Base-by-base conservation (phyloP, 2,797 vertebrate species). In the Knipowitschia caucasica region DNA sequence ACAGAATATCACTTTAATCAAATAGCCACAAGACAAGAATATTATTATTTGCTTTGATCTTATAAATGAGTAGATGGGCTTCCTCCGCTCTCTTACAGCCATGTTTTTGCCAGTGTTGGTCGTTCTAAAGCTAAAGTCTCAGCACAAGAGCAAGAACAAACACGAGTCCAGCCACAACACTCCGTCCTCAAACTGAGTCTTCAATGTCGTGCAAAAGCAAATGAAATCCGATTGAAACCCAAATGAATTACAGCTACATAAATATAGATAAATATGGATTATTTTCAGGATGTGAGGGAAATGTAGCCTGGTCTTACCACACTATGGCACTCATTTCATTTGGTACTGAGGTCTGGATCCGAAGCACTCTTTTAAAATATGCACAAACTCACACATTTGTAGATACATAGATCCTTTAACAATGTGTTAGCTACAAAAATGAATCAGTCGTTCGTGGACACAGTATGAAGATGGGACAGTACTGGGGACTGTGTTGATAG, bases 51-150 rank as follows among this genome's bases (percentile, higher is more conserved):
- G 38, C 23, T 3, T 23, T 21, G 2, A 15, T 35, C 17, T 9
- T 40, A 40, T 20, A 35, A 40, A 40, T 21, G 21, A 24, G 18
- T 21, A 27, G 26, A 30, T 1, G 27, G 30, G n/a, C n/a, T 38
- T 50, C 18, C 46, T 35, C 14, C 7, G 27, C 3, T 25, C 29
- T 8, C 1, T 17, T 38, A n/a, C 20, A 40, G 30, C 47, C 53
- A 25, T 15, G n/a, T 67, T 61, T 24, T 25, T 7, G 43, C 61
- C 24, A 43, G 0, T 24, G 14, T 40, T 9, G 24, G 21, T 38
- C 43, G 3, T 8, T 31, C 60, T 56, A 10, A 47, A 44, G 56
- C 42, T 67, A 34, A 30, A 64, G n/a, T n/a, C n/a, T n/a, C n/a
- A n/a, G n/a, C n/a, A n/a, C 31, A 59, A 53, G 11, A 46, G 11